phyloP scores from a whole-genome alignment of 2,797 vertebrate species.

The Miichthys miiuy region DNA sequence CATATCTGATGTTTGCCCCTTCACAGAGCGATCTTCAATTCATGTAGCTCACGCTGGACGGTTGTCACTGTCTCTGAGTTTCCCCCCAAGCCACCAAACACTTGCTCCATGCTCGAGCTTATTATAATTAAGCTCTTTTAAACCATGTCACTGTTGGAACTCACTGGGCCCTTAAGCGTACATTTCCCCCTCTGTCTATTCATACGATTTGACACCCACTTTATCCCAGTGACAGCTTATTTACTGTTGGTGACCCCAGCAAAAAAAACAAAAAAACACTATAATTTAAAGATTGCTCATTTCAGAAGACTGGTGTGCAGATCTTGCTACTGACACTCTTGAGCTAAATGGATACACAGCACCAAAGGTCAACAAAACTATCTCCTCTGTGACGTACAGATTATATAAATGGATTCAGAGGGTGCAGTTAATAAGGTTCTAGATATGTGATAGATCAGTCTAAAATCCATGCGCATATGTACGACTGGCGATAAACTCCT shows the following conservation, averaged over 20 bases:
- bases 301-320: slow-evolving; percentile 43
- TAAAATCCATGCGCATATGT: slow-evolving; percentile 54
- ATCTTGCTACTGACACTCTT: slow-evolving; percentile 40
- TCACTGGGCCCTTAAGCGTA: slow-evolving; percentile 73
- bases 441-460: slow-evolving; percentile 33
- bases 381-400: slow-evolving; percentile 34
- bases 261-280: slow-evolving; percentile 36
- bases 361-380: slow-evolving; percentile 56
- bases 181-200: slow-evolving; percentile 69
- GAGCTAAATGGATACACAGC: slow-evolving; percentile 62
- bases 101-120: slow-evolving; percentile 72
- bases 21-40: slow-evolving; percentile 62
- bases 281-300: slow-evolving; percentile 56
- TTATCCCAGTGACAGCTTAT: slow-evolving; percentile 73
- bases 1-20: slow-evolving; percentile 71
- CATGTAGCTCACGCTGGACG: slow-evolving; percentile 59
- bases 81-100: slow-evolving; percentile 70
- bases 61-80: slow-evolving; percentile 69
- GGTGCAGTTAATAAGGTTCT: slow-evolving; percentile 48
- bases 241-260: slow-evolving; percentile 63
- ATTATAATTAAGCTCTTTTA: slow-evolving; percentile 85
- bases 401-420: slow-evolving; percentile 46
- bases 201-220: slow-evolving; percentile 73
- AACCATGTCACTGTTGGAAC: slow-evolving; percentile 77
- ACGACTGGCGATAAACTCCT: slow-evolving; percentile 55